Conservation (phyloP, 2,888 invertebrate species). For the Dasysyrphus albostriatus region DNA sequence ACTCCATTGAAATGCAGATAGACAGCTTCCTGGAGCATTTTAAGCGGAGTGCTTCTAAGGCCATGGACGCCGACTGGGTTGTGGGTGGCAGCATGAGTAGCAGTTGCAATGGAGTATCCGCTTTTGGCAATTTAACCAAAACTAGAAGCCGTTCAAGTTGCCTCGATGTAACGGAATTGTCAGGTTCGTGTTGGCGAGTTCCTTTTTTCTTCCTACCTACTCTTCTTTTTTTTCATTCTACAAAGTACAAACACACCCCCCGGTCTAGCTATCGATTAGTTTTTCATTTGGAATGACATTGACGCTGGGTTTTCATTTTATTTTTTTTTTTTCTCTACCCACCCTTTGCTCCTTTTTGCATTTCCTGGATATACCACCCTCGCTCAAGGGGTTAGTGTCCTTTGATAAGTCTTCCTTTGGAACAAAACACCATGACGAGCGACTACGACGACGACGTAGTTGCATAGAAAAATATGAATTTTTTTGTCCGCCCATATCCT, state of each 20-base stretch:
- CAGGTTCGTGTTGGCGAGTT: conserved; percentile 77
- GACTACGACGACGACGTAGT: not conserved
- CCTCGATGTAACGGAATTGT: conserved; percentile 80
- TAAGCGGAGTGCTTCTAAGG: conserved; percentile 91
- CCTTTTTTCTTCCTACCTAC: conserved; percentile 2
- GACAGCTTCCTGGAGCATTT: conserved; percentile 93
- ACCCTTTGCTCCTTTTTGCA: conserved; percentile 5
- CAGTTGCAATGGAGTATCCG: conserved; percentile 54
- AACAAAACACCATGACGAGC: conserved; percentile 13
- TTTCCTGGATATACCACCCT: conserved; percentile 57
- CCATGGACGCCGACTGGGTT: conserved; percentile 86
- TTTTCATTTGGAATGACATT: conserved; percentile 66
- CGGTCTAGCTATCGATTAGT: conserved; percentile 63
- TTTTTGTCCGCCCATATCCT: conserved; percentile 28
- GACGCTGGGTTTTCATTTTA: conserved; percentile 58
- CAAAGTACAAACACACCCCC: not conserved
- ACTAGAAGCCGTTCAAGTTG: conserved; percentile 82
- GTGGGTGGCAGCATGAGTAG: conserved; percentile 68
- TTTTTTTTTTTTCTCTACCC: conserved; percentile 3
- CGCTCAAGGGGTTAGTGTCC: conserved; percentile 74
- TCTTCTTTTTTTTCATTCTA: not conserved
- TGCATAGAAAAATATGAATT: conserved; percentile 55
- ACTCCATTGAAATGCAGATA: conserved; percentile 92
- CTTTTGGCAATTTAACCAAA: conserved; percentile 66
- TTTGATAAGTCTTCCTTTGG: conserved; percentile 59